Percentiles rank a stretch among this genome's conserved stretches.
These are phyloP conservation scores for Plusia festucae DNA, from an alignment of 2,888 invertebrate genomes.

Conservation along the genomic window DNA sequence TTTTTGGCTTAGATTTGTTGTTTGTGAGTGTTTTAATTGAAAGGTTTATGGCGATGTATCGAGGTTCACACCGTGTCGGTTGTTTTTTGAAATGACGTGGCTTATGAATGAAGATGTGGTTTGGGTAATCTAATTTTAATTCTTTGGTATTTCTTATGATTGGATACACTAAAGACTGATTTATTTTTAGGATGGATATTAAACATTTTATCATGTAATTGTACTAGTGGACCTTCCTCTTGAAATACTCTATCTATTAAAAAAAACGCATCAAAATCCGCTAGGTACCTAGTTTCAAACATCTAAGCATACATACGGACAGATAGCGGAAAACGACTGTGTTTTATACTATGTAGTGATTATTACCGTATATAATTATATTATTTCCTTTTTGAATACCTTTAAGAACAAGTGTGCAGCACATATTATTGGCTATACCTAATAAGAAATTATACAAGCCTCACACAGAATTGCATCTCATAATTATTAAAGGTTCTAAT, in stretches of 20 bases:
- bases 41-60: slow-evolving; percentile 16
- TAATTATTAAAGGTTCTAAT: slow-evolving; percentile 4
- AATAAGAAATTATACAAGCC: neutral
- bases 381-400: neutral
- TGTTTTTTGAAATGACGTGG: neutral
- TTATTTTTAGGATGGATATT: no score
- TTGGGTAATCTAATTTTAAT: neutral
- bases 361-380: no score
- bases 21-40: slow-evolving; percentile 17
- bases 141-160: no score
- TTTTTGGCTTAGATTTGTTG: slow-evolving; percentile 22
- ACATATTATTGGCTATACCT: no score
- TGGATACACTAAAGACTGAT: no score
- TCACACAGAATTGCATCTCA: neutral
- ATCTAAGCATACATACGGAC: no score
- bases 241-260: slow-evolving; percentile 10
- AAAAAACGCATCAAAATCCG: slow-evolving; percentile 11
- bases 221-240: neutral
- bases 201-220: no score
- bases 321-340: no score
- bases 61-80: slow-evolving; percentile 10
- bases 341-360: no score
- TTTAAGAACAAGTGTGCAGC: neutral
- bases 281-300: neutral
- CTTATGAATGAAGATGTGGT: neutral